Evolutionary conservation across 2,797 vertebrate species (phyloP), one percentile per base, ranked within the genome.

Genomic region (Rhynchonycteris naso): DNA sequence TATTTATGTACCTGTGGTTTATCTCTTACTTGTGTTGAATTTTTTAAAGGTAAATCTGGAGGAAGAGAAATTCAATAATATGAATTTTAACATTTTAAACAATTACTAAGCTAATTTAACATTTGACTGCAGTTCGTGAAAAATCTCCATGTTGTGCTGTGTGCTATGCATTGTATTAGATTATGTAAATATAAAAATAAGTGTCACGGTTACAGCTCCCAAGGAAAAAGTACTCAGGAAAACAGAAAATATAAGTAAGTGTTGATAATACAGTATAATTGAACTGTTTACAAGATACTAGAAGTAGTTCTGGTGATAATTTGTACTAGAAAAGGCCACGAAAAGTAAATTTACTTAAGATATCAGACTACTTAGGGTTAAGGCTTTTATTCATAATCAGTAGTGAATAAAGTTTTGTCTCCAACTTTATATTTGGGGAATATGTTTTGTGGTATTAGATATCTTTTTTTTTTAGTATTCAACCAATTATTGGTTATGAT

Each of bases 351-450:
- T 78, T 82, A 26, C 21, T 50, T 82, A 88, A 61, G 59, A 43
- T 71, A 26, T n/a, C 58, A 89, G 28, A 50, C 47, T 47, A 22
- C 18, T 50, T 81, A 86, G 68, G 54, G 28, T 68, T 22, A 47
- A 86, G 28, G 50, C 54, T 52, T 52, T 82, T 50, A 52, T 93
- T 96, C 22, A 50, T 54, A 84, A 35, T 65, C 47, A 69, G 1
- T 38, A 56, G n/a, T 93, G 69, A 94, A 56, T 68, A 66, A 74
- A 81, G 85, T n/a, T 96, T 84, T 63, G 65, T 88, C 52, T 83
- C 4, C 15, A 86, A 78, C 28, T 94, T 88, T 69, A 18, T 90
- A 4, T 78, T n/a, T 5, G 16, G 10, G 18, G 8, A 52, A 80
- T 82, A 78, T 54, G 38, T 28, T 76, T 79, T 87, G 16, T 89